A percentile compares a stretch with the other conserved stretches of the same genome.
phyloP scores from a whole-genome alignment of 1,140 invertebrate species.

The Drosophila orosa region DNA sequence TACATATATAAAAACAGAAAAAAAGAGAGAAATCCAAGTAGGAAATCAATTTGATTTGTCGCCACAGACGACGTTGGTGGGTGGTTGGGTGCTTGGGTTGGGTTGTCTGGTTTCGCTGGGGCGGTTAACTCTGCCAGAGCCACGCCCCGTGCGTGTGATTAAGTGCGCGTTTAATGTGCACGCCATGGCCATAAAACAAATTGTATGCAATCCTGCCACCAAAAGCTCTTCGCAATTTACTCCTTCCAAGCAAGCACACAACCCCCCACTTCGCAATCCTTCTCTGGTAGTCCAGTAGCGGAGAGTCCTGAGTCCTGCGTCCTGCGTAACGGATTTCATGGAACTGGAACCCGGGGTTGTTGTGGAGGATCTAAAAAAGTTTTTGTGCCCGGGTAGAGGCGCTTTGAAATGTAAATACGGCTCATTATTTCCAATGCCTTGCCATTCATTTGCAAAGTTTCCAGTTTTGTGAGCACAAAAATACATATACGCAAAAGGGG shows the following conservation, averaged over 20 bases:
- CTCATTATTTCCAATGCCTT: constrained; percentile 79
- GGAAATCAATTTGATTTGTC: constrained; percentile 82
- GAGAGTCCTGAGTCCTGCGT: neutral
- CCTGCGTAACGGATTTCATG: constrained; percentile 23
- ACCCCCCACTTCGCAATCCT: constrained; percentile 14
- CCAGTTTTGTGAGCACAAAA: constrained; percentile 29
- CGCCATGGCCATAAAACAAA: constrained; percentile 76
- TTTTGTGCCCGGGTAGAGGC: constrained; percentile 13
- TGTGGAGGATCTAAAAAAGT: constrained; percentile 11
- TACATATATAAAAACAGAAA: constrained; percentile 4
- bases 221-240: constrained; percentile 53
- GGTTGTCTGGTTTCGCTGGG: too few relatives aligned
- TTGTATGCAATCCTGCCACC: constrained; percentile 70
- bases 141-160: constrained; percentile 76
- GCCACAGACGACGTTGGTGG: constrained; percentile 48
- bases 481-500: neutral
- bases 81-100: neutral
- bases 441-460: constrained; percentile 76
- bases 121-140: constrained; percentile 15
- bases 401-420: constrained; percentile 82
- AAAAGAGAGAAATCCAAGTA: constrained; percentile 13
- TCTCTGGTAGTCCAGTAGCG: constrained; percentile 2
- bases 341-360: constrained; percentile 10
- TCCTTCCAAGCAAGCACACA: constrained; percentile 11
- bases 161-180: constrained; percentile 80